Percentiles rank a stretch among this genome's conserved stretches.
These are phyloP conservation scores for Cydia fagiglandana DNA, from an alignment of 1,140 invertebrate genomes.

Conservation along the genomic window DNA sequence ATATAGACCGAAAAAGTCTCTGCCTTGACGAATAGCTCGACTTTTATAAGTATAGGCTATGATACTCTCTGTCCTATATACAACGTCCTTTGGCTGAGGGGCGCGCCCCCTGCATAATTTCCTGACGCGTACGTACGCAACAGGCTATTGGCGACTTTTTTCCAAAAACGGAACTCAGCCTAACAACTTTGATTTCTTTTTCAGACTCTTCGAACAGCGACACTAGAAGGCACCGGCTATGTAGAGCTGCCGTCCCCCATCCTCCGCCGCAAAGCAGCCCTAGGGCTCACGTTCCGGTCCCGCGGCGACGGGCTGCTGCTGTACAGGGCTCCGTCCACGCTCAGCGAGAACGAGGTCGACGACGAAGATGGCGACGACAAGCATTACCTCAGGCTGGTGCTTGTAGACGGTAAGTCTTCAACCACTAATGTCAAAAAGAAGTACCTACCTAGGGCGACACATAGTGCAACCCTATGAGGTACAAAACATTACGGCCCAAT, in stretches of 20 bases:
- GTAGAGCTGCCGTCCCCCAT: constrained; percentile 85
- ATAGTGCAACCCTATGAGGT: no score
- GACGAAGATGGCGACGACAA: constrained; percentile 62
- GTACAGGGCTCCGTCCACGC: constrained; percentile 83
- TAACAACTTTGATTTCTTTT: not conserved
- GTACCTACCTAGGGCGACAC: no score
- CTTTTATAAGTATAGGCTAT: no score
- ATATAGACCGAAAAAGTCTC: no score
- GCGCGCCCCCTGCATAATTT: no score
- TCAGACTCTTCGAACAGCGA: constrained; percentile 62
- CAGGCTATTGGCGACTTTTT: no score
- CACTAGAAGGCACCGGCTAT: constrained; percentile 85
- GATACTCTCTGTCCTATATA: not conserved
- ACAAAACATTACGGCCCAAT: no score
- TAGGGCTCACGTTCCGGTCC: constrained; percentile 90
- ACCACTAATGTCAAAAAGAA: no score
- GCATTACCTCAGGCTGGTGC: constrained; percentile 61
- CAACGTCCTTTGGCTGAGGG: not conserved
- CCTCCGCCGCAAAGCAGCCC: constrained; percentile 82
- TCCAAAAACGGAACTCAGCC: no score
- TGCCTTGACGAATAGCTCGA: no score
- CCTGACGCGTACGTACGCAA: no score
- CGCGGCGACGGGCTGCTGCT: constrained; percentile 85
- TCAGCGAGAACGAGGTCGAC: constrained; percentile 50
- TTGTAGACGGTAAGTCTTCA: constrained; percentile 67